Evolutionary conservation across 2,797 vertebrate genomes (phyloP), one percentile per base, ranked within the genome.

Genomic region (Neosalanx taihuensis): DNA sequence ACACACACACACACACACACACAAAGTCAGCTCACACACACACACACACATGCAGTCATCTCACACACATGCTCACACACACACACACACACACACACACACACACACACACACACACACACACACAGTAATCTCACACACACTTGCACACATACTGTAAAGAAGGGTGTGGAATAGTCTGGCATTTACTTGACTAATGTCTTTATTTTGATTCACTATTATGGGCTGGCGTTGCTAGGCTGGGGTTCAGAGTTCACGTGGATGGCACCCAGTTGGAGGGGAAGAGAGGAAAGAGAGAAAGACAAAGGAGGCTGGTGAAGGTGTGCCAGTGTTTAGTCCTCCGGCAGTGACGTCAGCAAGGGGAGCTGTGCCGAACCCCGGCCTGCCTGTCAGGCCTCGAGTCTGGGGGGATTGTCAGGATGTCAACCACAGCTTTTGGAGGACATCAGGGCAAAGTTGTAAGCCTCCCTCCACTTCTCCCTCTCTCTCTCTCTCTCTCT

Each of bases 231-330:
- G 67, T 74, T 62, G 64, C 73, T 69, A 12, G 74, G 71, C 76
- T 4, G 2, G 49, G 53, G 79, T 75, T 86, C 64, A 75, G 57
- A 83, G 80, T 73, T 85, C 35, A 53, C 30, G 60, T 81, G 87
- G 81, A 87, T 85, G 86, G 74, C 73, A 84, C 74, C 82, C 85
- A 86, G 78, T 70, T 85, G 82, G 76, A 82, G 68, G 64, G 75
- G 31, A 41, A 1, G 4, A 20, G 72, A 73, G 78, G 72, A 80
- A 78, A 56, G 18, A 26, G 58, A 63, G 72, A 69, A 76, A 71
- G 68, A 67, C 6, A n/a, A 12, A 12, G 33, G 13, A 53, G 70
- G 20, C 35, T 46, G 67, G 61, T 49, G 18, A 68, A 69, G 2
- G 13, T 62, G 59, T 70, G 77, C 79, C 81, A 76, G 70, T 61